A percentile compares a stretch with the other conserved stretches of the same genome.
These are phyloP conservation scores for Leucoraja ocellata DNA, from an alignment of 2,797 vertebrate genomes.

Conservation along the genomic window DNA sequence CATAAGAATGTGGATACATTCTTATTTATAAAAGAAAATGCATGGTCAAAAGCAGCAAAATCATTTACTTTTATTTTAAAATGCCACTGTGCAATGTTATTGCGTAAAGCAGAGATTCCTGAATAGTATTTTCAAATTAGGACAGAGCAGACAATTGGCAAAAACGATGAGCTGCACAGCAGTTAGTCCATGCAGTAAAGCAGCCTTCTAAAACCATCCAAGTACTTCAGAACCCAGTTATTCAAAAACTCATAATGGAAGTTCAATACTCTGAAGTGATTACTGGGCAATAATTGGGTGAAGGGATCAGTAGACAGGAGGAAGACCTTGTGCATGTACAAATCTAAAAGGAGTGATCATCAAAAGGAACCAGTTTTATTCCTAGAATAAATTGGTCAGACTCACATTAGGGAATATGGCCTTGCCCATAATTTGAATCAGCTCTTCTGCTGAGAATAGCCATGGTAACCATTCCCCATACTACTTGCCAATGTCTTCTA, in stretches of 20 bases:
- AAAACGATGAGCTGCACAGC: no score
- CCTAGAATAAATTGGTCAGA: neutral
- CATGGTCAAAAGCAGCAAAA: slow-evolving; percentile 22
- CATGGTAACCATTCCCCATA: neutral
- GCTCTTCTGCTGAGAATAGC: neutral
- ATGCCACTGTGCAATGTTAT: slow-evolving; percentile 1
- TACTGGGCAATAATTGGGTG: neutral
- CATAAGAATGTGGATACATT: slow-evolving; percentile 21
- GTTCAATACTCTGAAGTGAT: neutral
- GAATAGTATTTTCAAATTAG: neutral
- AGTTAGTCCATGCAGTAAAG: neutral
- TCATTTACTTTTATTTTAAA: slow-evolving; percentile 18
- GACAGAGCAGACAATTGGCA: neutral
- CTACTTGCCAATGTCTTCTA: neutral
- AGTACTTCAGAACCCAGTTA: neutral
- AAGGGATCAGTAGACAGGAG: neutral
- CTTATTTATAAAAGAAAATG: slow-evolving; percentile 26
- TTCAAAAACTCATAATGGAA: neutral
- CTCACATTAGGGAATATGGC: neutral
- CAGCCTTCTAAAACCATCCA: neutral
- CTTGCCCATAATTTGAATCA: neutral
- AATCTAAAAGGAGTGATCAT: neutral
- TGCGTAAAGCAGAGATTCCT: neutral
- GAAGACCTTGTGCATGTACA: neutral
- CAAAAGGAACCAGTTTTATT: neutral